phyloP scores from a whole-genome alignment of 2,888 invertebrate genomes.

The Holacanthella duospinosa region DNA sequence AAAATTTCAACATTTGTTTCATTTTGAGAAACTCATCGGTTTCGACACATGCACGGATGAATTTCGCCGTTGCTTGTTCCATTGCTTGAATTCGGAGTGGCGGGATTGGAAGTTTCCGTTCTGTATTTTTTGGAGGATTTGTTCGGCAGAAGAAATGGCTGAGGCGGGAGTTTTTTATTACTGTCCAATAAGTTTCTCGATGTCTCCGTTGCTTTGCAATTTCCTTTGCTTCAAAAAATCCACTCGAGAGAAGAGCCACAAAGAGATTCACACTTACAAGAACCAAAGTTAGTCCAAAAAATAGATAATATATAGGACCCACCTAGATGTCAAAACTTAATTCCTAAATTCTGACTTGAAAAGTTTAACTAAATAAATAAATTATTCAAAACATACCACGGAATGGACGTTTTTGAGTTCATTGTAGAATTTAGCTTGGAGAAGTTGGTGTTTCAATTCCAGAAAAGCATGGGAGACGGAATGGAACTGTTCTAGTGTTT shows the following conservation, averaged over 20 bases:
- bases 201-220: conserved; percentile 17
- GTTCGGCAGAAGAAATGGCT: background rate
- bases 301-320: conserved; percentile 17
- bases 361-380: background rate
- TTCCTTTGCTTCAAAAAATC: conserved; percentile 24
- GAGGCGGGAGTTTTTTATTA: background rate
- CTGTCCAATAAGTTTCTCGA: conserved; percentile 17
- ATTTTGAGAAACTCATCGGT: conserved; percentile 8
- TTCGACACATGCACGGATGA: conserved; percentile 10
- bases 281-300: conserved; percentile 20
- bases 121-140: background rate
- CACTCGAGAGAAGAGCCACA: conserved; percentile 19
- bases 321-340: too few relatives aligned
- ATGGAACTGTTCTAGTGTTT: conserved; percentile 14
- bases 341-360: too few relatives aligned
- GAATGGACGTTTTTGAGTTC: background rate
- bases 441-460: conserved; percentile 19
- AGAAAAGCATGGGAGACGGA: conserved; percentile 19
- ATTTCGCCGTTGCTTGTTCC: conserved; percentile 12
- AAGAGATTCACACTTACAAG: conserved; percentile 24
- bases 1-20: conserved; percentile 15
- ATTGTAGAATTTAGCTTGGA: background rate
- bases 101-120: conserved; percentile 10
- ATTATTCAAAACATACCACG: too few relatives aligned
- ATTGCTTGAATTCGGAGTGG: conserved; percentile 16